Percentiles rank a stretch among this genome's conserved stretches.
Evolutionary conservation across 2,797 vertebrate genomes (phyloP).

Genomic region (Distichodus sexfasciatus): DNA sequence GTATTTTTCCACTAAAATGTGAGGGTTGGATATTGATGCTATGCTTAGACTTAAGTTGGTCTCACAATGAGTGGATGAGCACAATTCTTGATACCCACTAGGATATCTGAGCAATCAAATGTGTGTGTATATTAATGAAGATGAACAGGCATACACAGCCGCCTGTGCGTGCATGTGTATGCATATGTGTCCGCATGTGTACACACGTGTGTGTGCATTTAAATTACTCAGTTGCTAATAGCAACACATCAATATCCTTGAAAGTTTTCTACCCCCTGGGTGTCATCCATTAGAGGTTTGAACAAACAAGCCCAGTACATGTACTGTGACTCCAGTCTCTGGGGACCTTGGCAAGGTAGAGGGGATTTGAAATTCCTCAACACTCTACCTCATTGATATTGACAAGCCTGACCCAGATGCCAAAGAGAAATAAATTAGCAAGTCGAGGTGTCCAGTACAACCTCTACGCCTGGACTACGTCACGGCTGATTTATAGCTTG

Average conservation of each 20-base stretch:
- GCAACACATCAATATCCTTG: constrained; percentile 21
- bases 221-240: not conserved
- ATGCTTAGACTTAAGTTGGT: too few species aligned
- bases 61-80: too few species aligned
- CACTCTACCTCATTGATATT: constrained; percentile 32
- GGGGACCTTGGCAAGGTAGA: constrained; percentile 34
- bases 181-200: not conserved
- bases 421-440: constrained; percentile 36
- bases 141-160: constrained; percentile 8
- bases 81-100: too few species aligned
- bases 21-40: too few species aligned
- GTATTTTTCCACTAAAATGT: too few species aligned
- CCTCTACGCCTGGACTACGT: constrained; percentile 17
- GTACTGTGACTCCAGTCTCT: constrained; percentile 54
- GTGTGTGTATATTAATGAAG: not conserved
- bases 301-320: constrained; percentile 11
- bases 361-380: constrained; percentile 44
- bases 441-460: constrained; percentile 52
- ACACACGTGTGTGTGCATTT: not conserved
- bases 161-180: not conserved
- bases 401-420: constrained; percentile 38
- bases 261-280: constrained; percentile 6
- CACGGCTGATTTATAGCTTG: constrained; percentile 23
- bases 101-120: too few species aligned
- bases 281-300: constrained; percentile 23